Percentiles rank a stretch among this genome's conserved stretches.
Conservation (phyloP, 2,113 vertebrate genomes). For the Empidonax alnorum region DNA sequence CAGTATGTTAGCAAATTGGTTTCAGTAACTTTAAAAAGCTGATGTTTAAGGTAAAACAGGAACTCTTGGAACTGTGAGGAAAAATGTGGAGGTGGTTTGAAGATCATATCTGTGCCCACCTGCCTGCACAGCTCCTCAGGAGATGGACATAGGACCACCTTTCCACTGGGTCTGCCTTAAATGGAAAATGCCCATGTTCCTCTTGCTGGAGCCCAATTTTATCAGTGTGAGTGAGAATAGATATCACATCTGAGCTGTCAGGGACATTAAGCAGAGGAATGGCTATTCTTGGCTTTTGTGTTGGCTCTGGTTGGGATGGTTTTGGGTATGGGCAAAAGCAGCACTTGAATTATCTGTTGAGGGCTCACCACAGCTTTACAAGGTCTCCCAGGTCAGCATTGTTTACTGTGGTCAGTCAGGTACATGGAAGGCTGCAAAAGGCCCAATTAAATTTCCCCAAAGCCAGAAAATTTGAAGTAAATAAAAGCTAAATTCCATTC, state of each 20-base stretch:
- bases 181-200: accelerated
- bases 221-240: not conserved
- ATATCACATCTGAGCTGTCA: not conserved
- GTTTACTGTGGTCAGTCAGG: not conserved
- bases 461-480: not conserved
- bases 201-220: not conserved
- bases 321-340: not conserved
- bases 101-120: not conserved
- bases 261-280: constrained; percentile 22
- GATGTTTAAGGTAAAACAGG: not conserved
- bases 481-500: not conserved
- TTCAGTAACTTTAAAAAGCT: not conserved
- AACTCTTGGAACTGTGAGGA: not conserved
- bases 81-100: not conserved
- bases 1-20: not conserved
- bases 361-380: not conserved
- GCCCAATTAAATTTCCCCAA: not conserved
- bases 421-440: not conserved
- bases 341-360: not conserved
- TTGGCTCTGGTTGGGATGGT: not conserved
- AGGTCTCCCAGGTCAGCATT: not conserved
- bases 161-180: not conserved
- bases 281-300: not conserved
- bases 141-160: not conserved
- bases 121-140: not conserved